Percentiles rank a stretch among this genome's conserved stretches.
Conservation (phyloP, 2,888 invertebrate genomes). For the Pogonocherus hispidulus region DNA sequence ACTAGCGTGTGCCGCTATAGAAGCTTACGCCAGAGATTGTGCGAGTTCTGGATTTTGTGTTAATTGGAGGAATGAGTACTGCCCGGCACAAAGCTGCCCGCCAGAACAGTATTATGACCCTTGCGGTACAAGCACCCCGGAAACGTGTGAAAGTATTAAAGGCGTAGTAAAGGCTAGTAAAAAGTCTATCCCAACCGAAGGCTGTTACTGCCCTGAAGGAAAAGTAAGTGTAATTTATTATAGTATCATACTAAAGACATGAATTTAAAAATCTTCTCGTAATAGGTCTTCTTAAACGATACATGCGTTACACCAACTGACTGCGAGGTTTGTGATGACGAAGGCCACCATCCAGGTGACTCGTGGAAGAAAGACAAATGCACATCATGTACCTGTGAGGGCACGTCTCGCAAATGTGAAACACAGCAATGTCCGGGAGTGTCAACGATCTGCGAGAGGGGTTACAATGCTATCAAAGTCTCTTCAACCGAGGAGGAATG, state of each 20-base stretch:
- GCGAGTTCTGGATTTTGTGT: slow-evolving; percentile 79
- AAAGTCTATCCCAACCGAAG: slow-evolving; percentile 72
- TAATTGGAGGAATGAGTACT: slow-evolving; percentile 78
- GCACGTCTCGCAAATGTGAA: slow-evolving; percentile 76
- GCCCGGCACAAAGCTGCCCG: slow-evolving; percentile 76
- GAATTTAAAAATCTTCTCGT: background rate
- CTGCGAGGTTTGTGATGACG: slow-evolving; percentile 82
- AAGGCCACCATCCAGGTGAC: slow-evolving; percentile 79
- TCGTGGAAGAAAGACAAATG: slow-evolving; percentile 81
- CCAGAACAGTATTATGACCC: slow-evolving; percentile 69
- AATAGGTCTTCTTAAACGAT: slow-evolving; percentile 76
- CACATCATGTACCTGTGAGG: slow-evolving; percentile 79
- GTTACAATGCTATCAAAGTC: slow-evolving; percentile 71
- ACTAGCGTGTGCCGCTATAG: slow-evolving; percentile 76
- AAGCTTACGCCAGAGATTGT: slow-evolving; percentile 83
- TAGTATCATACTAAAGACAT: too few species aligned
- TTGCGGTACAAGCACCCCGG: slow-evolving; percentile 75
- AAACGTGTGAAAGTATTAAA: slow-evolving; percentile 77
- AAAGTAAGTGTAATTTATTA: slow-evolving; percentile 69
- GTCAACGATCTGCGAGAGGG: slow-evolving; percentile 75
- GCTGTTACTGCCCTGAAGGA: slow-evolving; percentile 88
- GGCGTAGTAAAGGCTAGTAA: slow-evolving; percentile 59
- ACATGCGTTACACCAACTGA: slow-evolving; percentile 79
- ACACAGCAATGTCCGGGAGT: slow-evolving; percentile 73
- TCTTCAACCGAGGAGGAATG: slow-evolving; percentile 74